Evolutionary conservation across 37 sponge, comb jelly and placozoan species (phyloP).

Genomic region (Cladorhizidae sp.): DNA sequence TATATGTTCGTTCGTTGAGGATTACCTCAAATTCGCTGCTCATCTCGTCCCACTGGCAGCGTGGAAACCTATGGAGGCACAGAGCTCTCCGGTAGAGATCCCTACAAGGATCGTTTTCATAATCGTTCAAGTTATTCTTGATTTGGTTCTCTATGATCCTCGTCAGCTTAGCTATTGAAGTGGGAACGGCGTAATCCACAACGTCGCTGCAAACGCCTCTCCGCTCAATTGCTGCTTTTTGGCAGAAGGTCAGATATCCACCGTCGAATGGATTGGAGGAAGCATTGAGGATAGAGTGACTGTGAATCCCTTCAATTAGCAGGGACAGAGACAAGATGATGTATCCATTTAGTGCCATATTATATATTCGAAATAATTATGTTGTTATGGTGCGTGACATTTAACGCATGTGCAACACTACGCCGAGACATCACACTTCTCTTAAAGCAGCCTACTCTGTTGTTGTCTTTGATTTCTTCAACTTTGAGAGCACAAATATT

Average conservation of each 20-base stretch:
- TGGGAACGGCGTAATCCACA: slow-evolving; percentile 11
- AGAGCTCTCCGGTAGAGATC: not conserved
- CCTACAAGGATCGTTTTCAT: not conserved
- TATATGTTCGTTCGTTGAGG: not conserved
- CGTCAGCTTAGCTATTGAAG: slow-evolving; percentile 6
- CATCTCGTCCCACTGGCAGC: not conserved
- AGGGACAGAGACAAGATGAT: too few species aligned
- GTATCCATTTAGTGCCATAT: too few species aligned
- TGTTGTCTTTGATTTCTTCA: too few species aligned
- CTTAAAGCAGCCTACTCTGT: too few species aligned
- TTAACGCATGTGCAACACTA: too few species aligned
- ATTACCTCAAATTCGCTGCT: not conserved
- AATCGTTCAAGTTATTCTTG: not conserved
- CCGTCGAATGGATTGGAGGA: slow-evolving; percentile 9
- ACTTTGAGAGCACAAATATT: too few species aligned
- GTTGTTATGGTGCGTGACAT: too few species aligned
- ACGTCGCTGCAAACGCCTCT: not conserved
- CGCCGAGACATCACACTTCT: too few species aligned
- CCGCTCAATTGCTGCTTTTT: not conserved
- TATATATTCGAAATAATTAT: too few species aligned
- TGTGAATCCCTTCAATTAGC: not conserved
- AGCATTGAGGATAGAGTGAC: not conserved
- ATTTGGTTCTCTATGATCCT: slow-evolving; percentile 1
- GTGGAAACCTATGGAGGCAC: slow-evolving; percentile 23
- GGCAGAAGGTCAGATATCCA: not conserved